Evolutionary conservation across 2,113 vertebrate genomes (phyloP).

Genomic region (Taxidea taxus): DNA sequence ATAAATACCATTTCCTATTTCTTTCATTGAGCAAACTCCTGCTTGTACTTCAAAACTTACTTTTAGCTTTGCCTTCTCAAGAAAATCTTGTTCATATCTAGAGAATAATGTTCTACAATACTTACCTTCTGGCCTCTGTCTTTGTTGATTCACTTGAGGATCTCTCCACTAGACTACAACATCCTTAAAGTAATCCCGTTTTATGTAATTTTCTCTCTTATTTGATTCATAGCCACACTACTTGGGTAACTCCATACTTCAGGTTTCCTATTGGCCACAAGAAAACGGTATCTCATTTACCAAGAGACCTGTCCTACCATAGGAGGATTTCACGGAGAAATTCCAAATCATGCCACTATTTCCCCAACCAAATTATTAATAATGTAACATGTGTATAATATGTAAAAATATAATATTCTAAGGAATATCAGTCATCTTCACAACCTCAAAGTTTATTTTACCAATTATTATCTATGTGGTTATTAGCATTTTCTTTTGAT

Average conservation of each 20-base stretch:
- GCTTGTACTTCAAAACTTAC: not conserved
- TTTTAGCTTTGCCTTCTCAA: not conserved
- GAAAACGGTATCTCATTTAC: not conserved
- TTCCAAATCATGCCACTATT: not conserved
- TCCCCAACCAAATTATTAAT: constrained; percentile 8
- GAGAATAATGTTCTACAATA: not conserved
- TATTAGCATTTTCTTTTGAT: not conserved
- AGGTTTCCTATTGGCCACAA: not conserved
- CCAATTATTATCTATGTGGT: not conserved
- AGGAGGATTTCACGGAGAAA: constrained; percentile 1
- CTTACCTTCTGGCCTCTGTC: not conserved
- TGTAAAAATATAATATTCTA: not conserved
- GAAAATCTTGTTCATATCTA: not conserved
- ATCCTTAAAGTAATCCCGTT: not conserved
- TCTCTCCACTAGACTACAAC: not conserved
- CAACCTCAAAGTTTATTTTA: not conserved
- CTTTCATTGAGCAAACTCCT: not conserved
- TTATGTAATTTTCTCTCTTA: not conserved
- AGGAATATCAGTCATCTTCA: not conserved
- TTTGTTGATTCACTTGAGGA: not conserved
- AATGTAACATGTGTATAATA: not conserved
- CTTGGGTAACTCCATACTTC: not conserved
- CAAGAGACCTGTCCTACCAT: not conserved
- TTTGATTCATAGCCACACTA: not conserved
- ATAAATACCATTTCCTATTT: not conserved